phyloP scores from a whole-genome alignment of 2,888 invertebrate genomes.

The Zygaena filipendulae region DNA sequence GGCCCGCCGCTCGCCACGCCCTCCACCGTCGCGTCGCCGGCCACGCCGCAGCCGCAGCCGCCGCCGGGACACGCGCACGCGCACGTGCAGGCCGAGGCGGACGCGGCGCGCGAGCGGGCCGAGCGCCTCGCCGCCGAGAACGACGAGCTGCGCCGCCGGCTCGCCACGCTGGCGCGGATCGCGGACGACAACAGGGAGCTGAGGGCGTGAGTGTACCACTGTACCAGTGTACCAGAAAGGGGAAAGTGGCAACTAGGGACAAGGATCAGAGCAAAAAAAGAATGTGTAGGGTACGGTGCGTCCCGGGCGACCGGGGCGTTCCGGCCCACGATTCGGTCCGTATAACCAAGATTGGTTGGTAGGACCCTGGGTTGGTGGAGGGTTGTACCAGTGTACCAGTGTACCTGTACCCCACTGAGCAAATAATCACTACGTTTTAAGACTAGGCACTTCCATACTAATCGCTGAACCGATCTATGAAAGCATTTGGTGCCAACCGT shows the following conservation, averaged over 20 bases:
- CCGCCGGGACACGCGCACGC: slow-evolving; percentile 56
- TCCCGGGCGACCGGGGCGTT: too few species aligned
- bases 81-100: slow-evolving; percentile 53
- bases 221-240: not conserved
- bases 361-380: too few species aligned
- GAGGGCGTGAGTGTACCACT: slow-evolving; percentile 61
- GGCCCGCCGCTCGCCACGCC: slow-evolving; percentile 63
- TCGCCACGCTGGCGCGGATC: slow-evolving; percentile 57
- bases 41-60: slow-evolving; percentile 35
- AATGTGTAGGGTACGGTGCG: too few species aligned
- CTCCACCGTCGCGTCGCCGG: slow-evolving; percentile 31
- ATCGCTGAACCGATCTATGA: too few species aligned
- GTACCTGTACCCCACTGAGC: too few species aligned
- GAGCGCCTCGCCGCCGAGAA: slow-evolving; percentile 50
- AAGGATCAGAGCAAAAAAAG: too few species aligned
- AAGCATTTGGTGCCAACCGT: too few species aligned
- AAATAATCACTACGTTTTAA: too few species aligned
- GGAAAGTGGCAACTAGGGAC: too few species aligned
- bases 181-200: slow-evolving; percentile 64
- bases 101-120: slow-evolving; percentile 44
- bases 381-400: not conserved
- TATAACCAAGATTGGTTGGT: too few species aligned
- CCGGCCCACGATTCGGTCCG: too few species aligned
- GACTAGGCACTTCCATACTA: too few species aligned
- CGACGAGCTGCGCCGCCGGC: slow-evolving; percentile 54